Percentiles rank a stretch among this genome's conserved stretches.
These are phyloP conservation scores for Hesperia comma DNA, from an alignment of 2,888 invertebrate genomes.

Conservation along the genomic window DNA sequence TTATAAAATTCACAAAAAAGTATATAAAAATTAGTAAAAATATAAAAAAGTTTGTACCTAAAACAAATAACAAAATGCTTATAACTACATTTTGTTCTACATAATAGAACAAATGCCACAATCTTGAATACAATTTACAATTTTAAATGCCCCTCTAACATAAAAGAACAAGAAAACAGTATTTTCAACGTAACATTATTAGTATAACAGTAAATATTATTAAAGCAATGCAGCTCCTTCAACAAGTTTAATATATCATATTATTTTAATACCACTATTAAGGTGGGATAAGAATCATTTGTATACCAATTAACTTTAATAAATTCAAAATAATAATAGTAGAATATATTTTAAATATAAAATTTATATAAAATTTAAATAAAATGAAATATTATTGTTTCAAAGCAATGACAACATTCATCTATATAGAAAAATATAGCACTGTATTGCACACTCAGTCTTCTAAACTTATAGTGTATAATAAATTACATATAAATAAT, in stretches of 20 bases:
- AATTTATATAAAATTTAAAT: background rate
- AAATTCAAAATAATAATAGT: background rate
- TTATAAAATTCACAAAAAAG: background rate
- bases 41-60: constrained; percentile 2
- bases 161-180: too few species aligned
- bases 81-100: constrained; percentile 9
- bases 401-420: background rate
- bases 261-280: background rate
- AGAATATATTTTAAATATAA: background rate
- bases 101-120: constrained; percentile 8
- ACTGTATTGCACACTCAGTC: constrained; percentile 13
- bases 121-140: background rate
- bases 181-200: too few species aligned
- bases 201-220: too few species aligned
- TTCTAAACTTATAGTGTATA: constrained; percentile 1
- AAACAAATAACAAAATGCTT: background rate
- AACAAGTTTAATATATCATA: too few species aligned
- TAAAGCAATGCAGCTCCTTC: too few species aligned
- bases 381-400: background rate
- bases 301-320: background rate
- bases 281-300: constrained; percentile 4
- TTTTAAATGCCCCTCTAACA: too few species aligned
- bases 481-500: background rate
- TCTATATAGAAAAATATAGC: constrained; percentile 1
- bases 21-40: background rate